Evolutionary conservation across 2,797 vertebrate species (phyloP).

Genomic region (Rhynchotus rufescens): DNA sequence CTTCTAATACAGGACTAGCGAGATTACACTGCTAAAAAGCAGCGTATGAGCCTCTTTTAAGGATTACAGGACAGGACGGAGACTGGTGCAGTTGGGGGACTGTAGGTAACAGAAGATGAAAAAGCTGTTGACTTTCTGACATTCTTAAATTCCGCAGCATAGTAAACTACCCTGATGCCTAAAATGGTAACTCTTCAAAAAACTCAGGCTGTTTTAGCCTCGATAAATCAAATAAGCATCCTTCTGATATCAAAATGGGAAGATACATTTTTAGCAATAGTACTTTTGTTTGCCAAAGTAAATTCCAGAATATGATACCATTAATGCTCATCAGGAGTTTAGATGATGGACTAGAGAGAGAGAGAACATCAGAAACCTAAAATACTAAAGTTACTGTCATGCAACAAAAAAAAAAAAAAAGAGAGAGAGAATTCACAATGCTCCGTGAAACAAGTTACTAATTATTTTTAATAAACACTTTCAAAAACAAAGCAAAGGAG

Average conservation of each 20-base stretch:
- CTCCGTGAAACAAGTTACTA: neutral
- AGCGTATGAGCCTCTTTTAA: neutral
- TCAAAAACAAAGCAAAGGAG: neutral
- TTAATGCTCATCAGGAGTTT: neutral
- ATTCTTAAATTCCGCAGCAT: neutral
- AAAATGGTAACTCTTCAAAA: neutral
- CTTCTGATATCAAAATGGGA: neutral
- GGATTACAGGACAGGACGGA: neutral
- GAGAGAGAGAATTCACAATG: neutral
- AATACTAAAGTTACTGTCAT: neutral
- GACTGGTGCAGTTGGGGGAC: neutral
- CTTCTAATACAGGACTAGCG: neutral
- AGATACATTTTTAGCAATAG: neutral
- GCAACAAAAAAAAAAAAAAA: neutral
- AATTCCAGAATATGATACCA: neutral
- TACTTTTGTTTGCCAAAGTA: neutral
- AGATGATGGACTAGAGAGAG: neutral
- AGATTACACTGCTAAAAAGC: neutral
- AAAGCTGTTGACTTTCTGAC: neutral
- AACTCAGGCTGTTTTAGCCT: neutral
- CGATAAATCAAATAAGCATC: neutral
- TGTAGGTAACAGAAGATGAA: neutral
- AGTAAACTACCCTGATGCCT: neutral
- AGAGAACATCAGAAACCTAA: neutral
- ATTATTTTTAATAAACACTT: neutral